These are phyloP conservation scores for Notiomystis cincta DNA, from an alignment of 2,113 vertebrate species.

Conservation along the genomic window DNA sequence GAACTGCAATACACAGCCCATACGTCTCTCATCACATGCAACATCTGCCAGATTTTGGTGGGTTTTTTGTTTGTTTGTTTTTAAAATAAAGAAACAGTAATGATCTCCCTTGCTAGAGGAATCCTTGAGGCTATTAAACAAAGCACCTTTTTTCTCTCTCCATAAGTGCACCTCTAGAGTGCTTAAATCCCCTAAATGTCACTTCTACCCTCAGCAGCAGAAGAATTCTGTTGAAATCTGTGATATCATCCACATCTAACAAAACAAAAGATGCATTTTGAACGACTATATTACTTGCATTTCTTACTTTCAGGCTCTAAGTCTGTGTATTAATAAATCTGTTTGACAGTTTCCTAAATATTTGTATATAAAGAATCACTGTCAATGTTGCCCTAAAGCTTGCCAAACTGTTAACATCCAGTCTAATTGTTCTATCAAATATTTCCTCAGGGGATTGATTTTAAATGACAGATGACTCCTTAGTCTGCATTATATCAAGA, in stretches of 20 bases:
- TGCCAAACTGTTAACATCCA: conserved; percentile 27
- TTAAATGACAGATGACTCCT: not conserved
- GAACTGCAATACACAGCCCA: not conserved
- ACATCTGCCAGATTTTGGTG: not conserved
- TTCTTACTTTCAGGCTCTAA: not conserved
- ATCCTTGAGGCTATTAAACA: conserved; percentile 18
- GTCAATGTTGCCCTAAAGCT: conserved; percentile 5
- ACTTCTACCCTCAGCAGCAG: not conserved
- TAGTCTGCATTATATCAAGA: conserved; percentile 2
- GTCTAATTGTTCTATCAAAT: conserved; percentile 34
- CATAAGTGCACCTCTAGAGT: conserved; percentile 14
- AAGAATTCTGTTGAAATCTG: conserved; percentile 10
- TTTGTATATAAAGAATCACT: conserved; percentile 10
- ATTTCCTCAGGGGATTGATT: not conserved
- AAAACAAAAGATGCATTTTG: not conserved
- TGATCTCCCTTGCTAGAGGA: not conserved
- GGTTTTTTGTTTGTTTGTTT: not conserved
- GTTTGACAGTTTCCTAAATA: conserved; percentile 42
- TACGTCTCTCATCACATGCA: not conserved
- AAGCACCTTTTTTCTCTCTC: not conserved
- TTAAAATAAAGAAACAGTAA: not conserved
- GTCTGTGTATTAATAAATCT: conserved; percentile 25
- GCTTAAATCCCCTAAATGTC: not conserved
- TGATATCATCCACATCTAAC: not conserved
- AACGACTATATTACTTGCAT: not conserved